These are phyloP conservation scores for Prietella phreatophila DNA, from an alignment of 2,113 vertebrate genomes.

Conservation along the genomic window DNA sequence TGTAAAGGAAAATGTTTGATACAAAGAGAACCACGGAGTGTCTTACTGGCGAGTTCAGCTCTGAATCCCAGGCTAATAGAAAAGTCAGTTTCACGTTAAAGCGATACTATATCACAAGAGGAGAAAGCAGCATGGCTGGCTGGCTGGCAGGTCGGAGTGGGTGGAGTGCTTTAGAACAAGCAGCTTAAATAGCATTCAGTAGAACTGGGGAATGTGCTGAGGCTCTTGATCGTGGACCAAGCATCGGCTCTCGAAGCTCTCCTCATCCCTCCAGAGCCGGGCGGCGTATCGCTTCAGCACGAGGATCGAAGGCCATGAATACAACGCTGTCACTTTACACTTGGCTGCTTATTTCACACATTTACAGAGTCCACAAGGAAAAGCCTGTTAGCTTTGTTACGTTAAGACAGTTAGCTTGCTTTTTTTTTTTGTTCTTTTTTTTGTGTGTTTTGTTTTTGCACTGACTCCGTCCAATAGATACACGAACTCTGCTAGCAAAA, in stretches of 20 bases:
- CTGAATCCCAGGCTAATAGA: slow-evolving; percentile 35
- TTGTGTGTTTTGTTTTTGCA: neutral
- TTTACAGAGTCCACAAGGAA: slow-evolving; percentile 39
- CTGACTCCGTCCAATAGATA: slow-evolving; percentile 29
- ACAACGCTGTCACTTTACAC: slow-evolving; percentile 42
- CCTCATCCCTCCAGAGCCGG: slow-evolving; percentile 16
- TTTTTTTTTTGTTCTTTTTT: neutral
- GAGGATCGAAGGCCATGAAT: slow-evolving; percentile 34
- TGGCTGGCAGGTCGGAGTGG: slow-evolving; percentile 47
- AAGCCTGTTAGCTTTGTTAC: slow-evolving; percentile 45
- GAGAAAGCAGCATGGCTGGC: slow-evolving; percentile 50
- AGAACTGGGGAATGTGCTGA: slow-evolving; percentile 25
- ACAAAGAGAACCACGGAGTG: slow-evolving; percentile 46
- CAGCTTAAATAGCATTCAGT: slow-evolving; percentile 60
- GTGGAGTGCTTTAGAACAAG: slow-evolving; percentile 64
- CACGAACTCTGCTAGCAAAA: slow-evolving; percentile 37
- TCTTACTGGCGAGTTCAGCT: slow-evolving; percentile 31
- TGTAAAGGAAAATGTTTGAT: neutral
- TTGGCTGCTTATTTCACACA: slow-evolving; percentile 44
- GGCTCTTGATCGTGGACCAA: neutral
- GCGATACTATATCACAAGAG: slow-evolving; percentile 44
- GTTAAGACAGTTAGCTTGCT: slow-evolving; percentile 20
- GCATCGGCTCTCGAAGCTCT: neutral
- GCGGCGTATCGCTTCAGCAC: neutral
- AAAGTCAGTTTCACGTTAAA: slow-evolving; percentile 45